Base-by-base conservation (phyloP, 2,797 vertebrate species). In the Enteromius radiatus region DNA sequence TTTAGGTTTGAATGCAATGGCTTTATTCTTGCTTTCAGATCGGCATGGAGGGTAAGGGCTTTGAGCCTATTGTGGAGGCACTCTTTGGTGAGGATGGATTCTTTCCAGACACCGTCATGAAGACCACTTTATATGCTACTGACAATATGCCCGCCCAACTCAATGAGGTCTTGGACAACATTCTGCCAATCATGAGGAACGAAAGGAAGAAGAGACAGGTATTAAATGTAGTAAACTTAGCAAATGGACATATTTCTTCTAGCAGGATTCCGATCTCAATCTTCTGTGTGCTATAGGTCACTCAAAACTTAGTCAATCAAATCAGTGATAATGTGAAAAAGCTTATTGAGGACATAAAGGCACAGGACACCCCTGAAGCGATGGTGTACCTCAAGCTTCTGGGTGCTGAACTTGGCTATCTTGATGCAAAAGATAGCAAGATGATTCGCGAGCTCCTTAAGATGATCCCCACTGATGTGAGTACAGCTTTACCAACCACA, bases 71-170 rank as follows among this genome's bases (percentile, higher is more conserved):
- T 0, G 65, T 98, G 47, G 97, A 98, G 78, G 95, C 96, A 2
- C 88, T 99, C 82, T 99, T 99, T 91, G 98, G 97, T 87, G 88
- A 95, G 8, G 91, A 94, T 68, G 98, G 98, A 31, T 98, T 99
- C 92, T 99, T 99, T 88, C 97, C 97, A 4, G 95, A 98, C 86
- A 95, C 93, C 15, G 92, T 93, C 79, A 91, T 94, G 92, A 97
- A 96, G 89, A 95, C 96, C 45, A 92, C 97, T 87, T 98, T 96
- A 86, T 98, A 96, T 94, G 92, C 95, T 61, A 90, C 96, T 0
- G 95, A 96, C 52, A 96, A 91, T 86, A 93, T 97, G 86, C 96
- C 97, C 43, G 43, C 92, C n/a, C 56, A 69, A 31, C 45, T 98
- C 88, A 96, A 87, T 81, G 91, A 96, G 78, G 87, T 94, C 10